Evolutionary conservation across 2,888 invertebrate genomes (phyloP).

Genomic region (Aplocera efformata): DNA sequence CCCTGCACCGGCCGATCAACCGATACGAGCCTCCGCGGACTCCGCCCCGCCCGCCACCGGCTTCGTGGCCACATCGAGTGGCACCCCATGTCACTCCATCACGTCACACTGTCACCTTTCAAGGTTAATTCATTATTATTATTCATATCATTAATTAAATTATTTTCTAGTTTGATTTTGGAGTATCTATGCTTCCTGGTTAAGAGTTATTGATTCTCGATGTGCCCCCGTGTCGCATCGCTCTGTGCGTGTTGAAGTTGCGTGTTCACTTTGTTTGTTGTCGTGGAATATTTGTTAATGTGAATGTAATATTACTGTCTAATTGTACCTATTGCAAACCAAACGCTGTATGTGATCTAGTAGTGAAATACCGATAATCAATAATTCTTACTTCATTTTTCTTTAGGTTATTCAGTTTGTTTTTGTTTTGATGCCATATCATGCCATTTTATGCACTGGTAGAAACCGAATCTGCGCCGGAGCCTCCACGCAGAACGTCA

Average conservation of each 20-base stretch:
- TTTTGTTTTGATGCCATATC: conserved; percentile 50
- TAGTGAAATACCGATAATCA: conserved; percentile 20
- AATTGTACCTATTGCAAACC: conserved; percentile 10
- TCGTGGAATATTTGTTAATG: conserved; percentile 25
- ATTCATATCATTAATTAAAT: conserved; percentile 30
- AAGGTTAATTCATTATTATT: conserved; percentile 80
- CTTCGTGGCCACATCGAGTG: conserved; percentile 65
- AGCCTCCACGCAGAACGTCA: conserved; percentile 82
- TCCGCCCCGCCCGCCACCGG: conserved; percentile 74
- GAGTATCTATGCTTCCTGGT: conserved; percentile 50
- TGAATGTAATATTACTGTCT: conserved; percentile 22
- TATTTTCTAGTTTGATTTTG: conserved; percentile 71
- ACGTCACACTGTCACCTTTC: conserved; percentile 86
- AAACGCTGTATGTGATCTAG: conserved; percentile 1
- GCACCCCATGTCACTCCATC: conserved; percentile 75
- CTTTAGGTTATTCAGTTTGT: conserved; percentile 35
- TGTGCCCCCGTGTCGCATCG: conserved; percentile 34
- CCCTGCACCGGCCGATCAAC: conserved; percentile 86
- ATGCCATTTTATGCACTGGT: conserved; percentile 63
- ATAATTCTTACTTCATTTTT: conserved; percentile 31
- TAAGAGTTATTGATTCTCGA: conserved; percentile 58
- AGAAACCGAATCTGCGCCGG: conserved; percentile 83
- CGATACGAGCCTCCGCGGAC: conserved; percentile 87
- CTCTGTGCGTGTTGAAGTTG: conserved; percentile 43
- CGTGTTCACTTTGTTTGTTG: conserved; percentile 41